Percentiles rank a stretch among this genome's conserved stretches.
phyloP scores from a whole-genome alignment of 2,888 invertebrate genomes.

The Mechanitis mazaeus region DNA sequence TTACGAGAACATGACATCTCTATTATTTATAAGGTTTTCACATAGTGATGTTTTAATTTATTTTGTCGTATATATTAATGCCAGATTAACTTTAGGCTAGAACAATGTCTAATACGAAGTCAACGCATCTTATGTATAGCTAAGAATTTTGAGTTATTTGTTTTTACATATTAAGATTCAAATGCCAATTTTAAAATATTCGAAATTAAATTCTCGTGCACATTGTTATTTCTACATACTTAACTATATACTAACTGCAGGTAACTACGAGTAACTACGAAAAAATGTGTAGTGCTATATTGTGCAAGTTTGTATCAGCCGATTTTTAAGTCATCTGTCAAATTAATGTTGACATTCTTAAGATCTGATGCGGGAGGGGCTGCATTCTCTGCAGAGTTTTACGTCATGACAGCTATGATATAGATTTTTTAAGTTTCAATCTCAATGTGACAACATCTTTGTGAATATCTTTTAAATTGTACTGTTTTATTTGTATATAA shows the following conservation, averaged over 20 bases:
- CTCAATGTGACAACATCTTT: neutral
- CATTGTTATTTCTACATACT: constrained; percentile 21
- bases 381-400: constrained; percentile 42
- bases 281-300: constrained; percentile 25
- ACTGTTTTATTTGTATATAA: neutral
- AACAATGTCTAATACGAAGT: too few relatives aligned
- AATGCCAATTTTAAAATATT: neutral
- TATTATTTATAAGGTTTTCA: neutral
- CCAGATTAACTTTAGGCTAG: too few relatives aligned
- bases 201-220: constrained; percentile 23
- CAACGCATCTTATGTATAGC: too few relatives aligned
- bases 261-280: constrained; percentile 26
- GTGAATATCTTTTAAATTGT: neutral
- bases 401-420: constrained; percentile 27
- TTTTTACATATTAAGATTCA: neutral
- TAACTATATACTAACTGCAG: constrained; percentile 25
- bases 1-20: neutral
- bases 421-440: constrained; percentile 1
- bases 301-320: constrained; percentile 16
- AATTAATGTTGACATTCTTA: constrained; percentile 17
- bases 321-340: constrained; percentile 7
- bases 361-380: constrained; percentile 42
- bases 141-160: neutral
- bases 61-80: too few relatives aligned
- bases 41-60: too few relatives aligned